phyloP scores from a whole-genome alignment of 2,797 vertebrate genomes.

The Aphelocoma californica region DNA sequence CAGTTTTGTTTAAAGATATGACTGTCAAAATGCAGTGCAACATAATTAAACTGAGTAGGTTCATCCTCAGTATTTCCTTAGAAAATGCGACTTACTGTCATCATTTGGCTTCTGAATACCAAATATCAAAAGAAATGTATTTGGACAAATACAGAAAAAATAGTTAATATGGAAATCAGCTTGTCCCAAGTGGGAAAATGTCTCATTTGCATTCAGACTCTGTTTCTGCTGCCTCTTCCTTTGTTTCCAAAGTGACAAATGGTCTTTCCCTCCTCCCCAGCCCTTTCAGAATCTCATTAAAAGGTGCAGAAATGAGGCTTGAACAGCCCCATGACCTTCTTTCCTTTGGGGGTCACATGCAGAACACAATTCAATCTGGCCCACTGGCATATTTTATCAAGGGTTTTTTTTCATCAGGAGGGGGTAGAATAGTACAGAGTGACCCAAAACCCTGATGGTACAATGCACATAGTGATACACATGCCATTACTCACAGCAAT shows the following conservation, averaged over 20 bases:
- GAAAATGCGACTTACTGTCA: neutral
- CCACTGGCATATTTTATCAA: conserved; percentile 25
- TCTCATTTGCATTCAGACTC: conserved; percentile 63
- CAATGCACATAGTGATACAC: neutral
- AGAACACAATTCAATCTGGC: conserved; percentile 47
- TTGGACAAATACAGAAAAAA: conserved; percentile 8
- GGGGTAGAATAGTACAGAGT: neutral
- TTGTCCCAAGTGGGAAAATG: conserved; percentile 4
- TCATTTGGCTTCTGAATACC: neutral
- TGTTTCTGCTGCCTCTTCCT: conserved; percentile 49
- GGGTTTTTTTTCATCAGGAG: neutral
- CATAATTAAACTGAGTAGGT: neutral
- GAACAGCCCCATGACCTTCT: neutral
- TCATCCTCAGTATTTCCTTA: neutral
- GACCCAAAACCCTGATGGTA: neutral
- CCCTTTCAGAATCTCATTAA: conserved; percentile 61
- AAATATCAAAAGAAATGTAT: neutral
- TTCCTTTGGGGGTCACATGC: conserved; percentile 23
- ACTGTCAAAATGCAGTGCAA: neutral
- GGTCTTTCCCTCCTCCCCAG: conserved; percentile 8
- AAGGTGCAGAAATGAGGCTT: conserved; percentile 42
- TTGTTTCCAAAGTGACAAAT: conserved; percentile 67
- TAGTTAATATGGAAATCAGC: conserved; percentile 56
- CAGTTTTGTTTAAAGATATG: neutral
- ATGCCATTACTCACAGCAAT: neutral